These are phyloP conservation scores for Sitobion miscanthi DNA, from an alignment of 1,140 invertebrate species.

Conservation along the genomic window DNA sequence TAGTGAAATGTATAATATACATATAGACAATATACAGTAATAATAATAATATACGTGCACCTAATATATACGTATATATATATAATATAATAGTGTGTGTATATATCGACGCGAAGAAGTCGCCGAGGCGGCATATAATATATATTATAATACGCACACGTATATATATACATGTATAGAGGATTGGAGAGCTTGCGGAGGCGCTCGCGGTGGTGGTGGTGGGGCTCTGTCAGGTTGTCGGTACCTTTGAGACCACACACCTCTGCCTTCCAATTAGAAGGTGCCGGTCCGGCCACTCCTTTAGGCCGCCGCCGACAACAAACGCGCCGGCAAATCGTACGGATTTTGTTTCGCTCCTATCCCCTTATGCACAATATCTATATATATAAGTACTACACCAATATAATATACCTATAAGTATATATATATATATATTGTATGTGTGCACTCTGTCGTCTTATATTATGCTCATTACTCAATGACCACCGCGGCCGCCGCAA, in stretches of 20 bases:
- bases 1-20: conserved; percentile 26
- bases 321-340: conserved; percentile 56
- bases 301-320: conserved; percentile 50
- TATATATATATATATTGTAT: background rate
- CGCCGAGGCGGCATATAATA: background rate
- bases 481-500: background rate
- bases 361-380: background rate
- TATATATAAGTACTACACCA: background rate
- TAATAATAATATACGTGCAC: conserved; percentile 14
- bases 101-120: conserved; percentile 33
- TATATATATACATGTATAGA: background rate
- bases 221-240: conserved; percentile 48
- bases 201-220: conserved; percentile 25
- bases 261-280: conserved; percentile 57
- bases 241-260: conserved; percentile 57
- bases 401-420: conserved; percentile 16
- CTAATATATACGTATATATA: background rate
- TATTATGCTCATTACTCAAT: conserved; percentile 29
- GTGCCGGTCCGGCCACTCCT: conserved; percentile 55
- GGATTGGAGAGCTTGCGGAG: background rate
- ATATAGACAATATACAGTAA: background rate
- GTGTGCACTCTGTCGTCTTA: conserved; percentile 4
- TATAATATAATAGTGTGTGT: background rate
- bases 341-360: conserved; percentile 46
- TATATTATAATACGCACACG: background rate